Percentiles rank a stretch among this genome's conserved stretches.
Conservation (phyloP, 2,113 vertebrate genomes). For the Furnarius figulus region DNA sequence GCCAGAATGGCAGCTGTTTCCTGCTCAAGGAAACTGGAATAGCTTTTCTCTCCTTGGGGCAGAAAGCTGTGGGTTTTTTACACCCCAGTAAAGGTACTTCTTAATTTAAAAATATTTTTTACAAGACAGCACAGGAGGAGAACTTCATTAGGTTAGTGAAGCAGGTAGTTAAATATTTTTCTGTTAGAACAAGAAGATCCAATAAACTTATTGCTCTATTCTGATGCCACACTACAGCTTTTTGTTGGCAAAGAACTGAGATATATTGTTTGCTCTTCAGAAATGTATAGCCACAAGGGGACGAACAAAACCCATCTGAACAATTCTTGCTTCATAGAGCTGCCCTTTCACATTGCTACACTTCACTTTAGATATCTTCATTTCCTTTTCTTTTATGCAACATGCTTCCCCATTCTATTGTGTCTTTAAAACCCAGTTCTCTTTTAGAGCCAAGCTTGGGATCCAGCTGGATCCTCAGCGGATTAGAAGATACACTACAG, state of each 20-base stretch:
- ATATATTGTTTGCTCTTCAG: neutral
- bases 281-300: neutral
- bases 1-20: neutral
- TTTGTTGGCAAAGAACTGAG: neutral
- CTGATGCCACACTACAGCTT: neutral
- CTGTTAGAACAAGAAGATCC: neutral
- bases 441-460: neutral
- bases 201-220: neutral
- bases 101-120: neutral
- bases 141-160: neutral
- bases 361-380: neutral
- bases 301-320: neutral
- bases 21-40: neutral
- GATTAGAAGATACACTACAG: neutral
- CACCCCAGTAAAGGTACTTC: neutral
- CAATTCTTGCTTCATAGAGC: neutral
- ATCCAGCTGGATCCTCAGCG: neutral
- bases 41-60: neutral
- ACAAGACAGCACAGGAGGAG: neutral
- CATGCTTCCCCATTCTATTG: neutral
- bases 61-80: neutral
- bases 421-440: slow-evolving; percentile 9
- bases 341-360: neutral
- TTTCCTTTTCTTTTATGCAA: neutral
- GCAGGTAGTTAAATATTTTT: neutral